Evolutionary conservation across 2,888 invertebrate species (phyloP).

Genomic region (Nemotelus pantherinus): DNA sequence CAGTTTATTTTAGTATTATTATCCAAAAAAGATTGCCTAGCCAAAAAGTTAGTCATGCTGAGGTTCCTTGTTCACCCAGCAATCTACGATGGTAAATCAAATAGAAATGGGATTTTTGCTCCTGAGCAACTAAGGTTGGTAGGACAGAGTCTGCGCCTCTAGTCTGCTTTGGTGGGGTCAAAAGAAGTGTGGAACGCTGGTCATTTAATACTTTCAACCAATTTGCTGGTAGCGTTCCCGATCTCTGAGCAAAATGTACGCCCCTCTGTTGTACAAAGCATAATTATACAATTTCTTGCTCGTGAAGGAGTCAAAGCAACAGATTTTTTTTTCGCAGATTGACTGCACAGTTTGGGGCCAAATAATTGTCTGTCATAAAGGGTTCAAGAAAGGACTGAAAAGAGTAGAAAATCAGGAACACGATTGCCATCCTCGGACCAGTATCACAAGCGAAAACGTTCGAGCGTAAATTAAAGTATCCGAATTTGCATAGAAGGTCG

Average conservation of each 20-base stretch:
- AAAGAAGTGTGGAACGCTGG: not conserved
- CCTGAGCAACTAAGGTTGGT: not conserved
- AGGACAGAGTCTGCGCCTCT: not conserved
- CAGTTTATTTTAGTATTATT: too few relatives aligned
- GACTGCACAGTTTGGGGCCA: not conserved
- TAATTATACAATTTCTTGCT: not conserved
- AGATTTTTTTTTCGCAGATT: constrained; percentile 1
- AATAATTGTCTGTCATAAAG: not conserved
- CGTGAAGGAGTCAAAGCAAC: constrained; percentile 1
- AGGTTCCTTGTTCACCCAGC: not conserved
- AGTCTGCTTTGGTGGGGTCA: not conserved
- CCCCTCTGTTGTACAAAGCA: not conserved
- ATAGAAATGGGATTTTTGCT: not conserved
- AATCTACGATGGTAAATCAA: constrained; percentile 12
- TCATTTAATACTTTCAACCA: not conserved
- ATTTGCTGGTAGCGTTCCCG: not conserved
- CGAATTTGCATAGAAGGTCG: too few relatives aligned
- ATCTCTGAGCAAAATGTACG: not conserved
- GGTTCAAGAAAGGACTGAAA: too few relatives aligned
- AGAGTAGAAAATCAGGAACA: too few relatives aligned
- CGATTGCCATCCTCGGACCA: too few relatives aligned
- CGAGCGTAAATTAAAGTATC: too few relatives aligned
- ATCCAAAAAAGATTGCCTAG: too few relatives aligned
- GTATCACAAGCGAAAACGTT: too few relatives aligned
- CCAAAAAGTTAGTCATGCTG: too few relatives aligned